These are phyloP conservation scores for Saguinus imperator DNA, from an alignment of 2,113 vertebrate species.

Conservation along the genomic window DNA sequence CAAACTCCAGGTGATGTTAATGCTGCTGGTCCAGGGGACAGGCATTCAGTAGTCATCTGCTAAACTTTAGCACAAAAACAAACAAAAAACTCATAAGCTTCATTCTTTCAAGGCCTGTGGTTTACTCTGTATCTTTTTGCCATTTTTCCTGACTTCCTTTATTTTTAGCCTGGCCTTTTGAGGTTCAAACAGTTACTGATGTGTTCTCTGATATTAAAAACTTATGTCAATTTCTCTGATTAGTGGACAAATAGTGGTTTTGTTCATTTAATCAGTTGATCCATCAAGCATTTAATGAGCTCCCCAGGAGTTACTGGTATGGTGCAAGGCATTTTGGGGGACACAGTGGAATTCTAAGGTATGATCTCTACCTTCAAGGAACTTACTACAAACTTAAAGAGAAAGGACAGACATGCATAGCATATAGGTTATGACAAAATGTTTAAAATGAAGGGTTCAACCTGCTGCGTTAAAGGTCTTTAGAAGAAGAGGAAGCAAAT, in stretches of 20 bases:
- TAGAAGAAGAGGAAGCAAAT: not conserved
- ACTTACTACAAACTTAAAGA: not conserved
- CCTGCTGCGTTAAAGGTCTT: not conserved
- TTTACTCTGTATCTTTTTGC: not conserved
- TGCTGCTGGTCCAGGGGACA: fast-evolving
- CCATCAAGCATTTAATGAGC: not conserved
- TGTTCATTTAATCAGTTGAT: not conserved
- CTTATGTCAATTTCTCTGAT: too few relatives aligned
- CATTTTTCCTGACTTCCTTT: not conserved
- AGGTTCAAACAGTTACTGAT: not conserved
- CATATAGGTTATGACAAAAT: not conserved
- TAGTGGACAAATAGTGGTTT: fast-evolving
- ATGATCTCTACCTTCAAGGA: not conserved
- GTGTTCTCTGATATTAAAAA: not conserved
- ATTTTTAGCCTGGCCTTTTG: not conserved
- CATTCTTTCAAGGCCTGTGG: not conserved
- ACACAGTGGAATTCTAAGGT: not conserved
- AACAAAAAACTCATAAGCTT: not conserved
- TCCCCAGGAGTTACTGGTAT: not conserved
- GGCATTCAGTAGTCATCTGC: not conserved
- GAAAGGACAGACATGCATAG: fast-evolving
- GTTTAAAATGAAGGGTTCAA: not conserved
- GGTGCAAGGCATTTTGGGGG: not conserved
- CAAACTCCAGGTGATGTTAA: fast-evolving
- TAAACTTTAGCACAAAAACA: too few relatives aligned